phyloP scores from a whole-genome alignment of 1,140 invertebrate species.

The Drosophila ironensis region DNA sequence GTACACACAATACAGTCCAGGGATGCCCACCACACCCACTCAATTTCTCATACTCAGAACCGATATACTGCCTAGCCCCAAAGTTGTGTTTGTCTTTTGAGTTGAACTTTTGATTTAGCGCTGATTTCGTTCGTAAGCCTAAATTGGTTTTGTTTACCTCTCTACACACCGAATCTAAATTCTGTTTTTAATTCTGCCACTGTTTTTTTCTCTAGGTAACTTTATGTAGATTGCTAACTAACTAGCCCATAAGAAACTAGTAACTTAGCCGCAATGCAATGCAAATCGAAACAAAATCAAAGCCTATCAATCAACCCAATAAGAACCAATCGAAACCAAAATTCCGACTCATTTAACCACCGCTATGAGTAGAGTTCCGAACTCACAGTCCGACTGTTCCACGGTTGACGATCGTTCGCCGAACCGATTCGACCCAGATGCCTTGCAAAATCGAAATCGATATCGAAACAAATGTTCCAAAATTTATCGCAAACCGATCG shows the following conservation, averaged over 20 bases:
- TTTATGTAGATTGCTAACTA: constrained; percentile 81
- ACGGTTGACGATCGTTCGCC: constrained; percentile 54
- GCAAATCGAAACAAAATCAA: constrained; percentile 62
- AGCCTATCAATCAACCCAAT: constrained; percentile 59
- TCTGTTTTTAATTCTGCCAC: constrained; percentile 59
- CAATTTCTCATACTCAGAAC: constrained; percentile 14
- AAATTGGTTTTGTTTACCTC: constrained; percentile 32
- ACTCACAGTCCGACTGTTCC: too few species aligned
- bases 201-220: constrained; percentile 79
- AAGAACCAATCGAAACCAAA: constrained; percentile 53
- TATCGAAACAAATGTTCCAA: background rate
- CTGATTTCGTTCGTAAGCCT: constrained; percentile 37
- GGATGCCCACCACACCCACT: constrained; percentile 5
- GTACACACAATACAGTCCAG: background rate
- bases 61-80: background rate
- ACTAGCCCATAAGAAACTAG: constrained; percentile 55
- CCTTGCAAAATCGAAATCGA: constrained; percentile 29
- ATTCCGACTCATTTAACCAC: constrained; percentile 49
- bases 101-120: constrained; percentile 42
- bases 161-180: constrained; percentile 35
- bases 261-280: constrained; percentile 72
- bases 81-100: constrained; percentile 24
- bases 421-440: constrained; percentile 52
- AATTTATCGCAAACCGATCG: constrained; percentile 27
- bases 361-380: constrained; percentile 42